Conservation (phyloP, 1,140 invertebrate genomes). For the Dreissena rostriformis region DNA sequence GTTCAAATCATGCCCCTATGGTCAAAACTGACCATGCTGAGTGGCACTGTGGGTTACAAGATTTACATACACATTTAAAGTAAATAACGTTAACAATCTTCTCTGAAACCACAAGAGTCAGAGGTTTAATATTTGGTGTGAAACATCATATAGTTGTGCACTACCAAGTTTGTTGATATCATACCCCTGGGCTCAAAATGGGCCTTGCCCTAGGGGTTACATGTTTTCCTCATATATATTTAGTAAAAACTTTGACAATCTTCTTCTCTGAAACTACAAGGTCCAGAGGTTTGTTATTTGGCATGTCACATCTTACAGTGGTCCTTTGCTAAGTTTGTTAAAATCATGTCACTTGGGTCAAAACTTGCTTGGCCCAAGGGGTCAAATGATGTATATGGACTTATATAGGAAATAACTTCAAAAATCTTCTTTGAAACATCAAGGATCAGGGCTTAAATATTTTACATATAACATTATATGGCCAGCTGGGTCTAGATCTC, state of each 20-base stretch:
- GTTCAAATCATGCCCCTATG: neutral
- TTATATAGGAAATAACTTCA: too few species aligned
- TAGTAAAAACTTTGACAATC: neutral
- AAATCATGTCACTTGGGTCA: neutral
- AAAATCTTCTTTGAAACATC: too few species aligned
- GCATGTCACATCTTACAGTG: neutral
- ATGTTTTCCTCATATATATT: neutral
- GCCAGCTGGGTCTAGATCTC: too few species aligned
- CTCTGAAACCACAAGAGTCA: neutral
- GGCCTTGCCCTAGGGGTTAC: neutral
- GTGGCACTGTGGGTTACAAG: neutral
- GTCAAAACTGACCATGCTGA: neutral
- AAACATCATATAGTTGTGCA: neutral
- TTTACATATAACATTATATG: too few species aligned
- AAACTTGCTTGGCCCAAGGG: too few species aligned
- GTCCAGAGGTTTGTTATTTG: neutral
- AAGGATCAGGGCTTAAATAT: too few species aligned
- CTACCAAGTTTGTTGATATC: neutral
- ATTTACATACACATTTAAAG: neutral
- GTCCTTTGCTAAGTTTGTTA: neutral
- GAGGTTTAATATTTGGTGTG: neutral
- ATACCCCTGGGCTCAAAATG: neutral
- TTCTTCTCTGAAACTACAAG: neutral
- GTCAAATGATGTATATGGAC: too few species aligned
- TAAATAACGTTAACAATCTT: neutral